Evolutionary conservation across 2,797 vertebrate species (phyloP), one percentile per base, ranked within the genome.

Genomic region (Aselliscus stoliczkanus): DNA sequence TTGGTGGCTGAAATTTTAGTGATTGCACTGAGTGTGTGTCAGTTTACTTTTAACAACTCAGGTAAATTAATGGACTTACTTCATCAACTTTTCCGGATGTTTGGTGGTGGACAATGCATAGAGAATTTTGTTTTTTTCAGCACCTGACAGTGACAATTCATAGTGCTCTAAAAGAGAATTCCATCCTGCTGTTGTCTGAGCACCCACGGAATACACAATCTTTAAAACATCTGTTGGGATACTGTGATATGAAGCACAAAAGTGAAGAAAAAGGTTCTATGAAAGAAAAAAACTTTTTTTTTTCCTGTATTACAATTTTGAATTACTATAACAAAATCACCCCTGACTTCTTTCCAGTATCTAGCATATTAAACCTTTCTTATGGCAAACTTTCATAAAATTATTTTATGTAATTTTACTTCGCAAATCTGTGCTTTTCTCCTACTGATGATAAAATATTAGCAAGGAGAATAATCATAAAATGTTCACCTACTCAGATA

Each of bases 91-190:
- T 93, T 96, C 96, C 75, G 88, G 90, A 95, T 99, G 97, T 97
- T 65, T 98, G 97, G 96, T 99, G 81, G 95, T 98, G 93, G 98
- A 97, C 89, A 99, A 94, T 81, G 98, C 98, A 85, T 87, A 98
- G 29, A 99, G 97, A 79, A 99, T 98, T 97, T 98, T 99, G 65
- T 62, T 13, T 97, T 99, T 98, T 73, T 98, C 98, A 87, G 98
- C 98, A 82, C 93, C 98, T 92, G 98, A 99, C 80, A 98, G 86
- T 25, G 98, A 99, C 34, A 84, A 87, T 70, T 94, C 96, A 93
- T 99, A 99, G 77, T 96, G 97, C 75, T 98, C 96, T 73, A 99
- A 95, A 54, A 99, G 98, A n/a, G 98, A 98, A 15, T 96, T 93
- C 99, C 98, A 99, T 77, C 98, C 98, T 1, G 93, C 79, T 84